phyloP scores from a whole-genome alignment of 2,113 vertebrate species.

The Corythornis cristatus region DNA sequence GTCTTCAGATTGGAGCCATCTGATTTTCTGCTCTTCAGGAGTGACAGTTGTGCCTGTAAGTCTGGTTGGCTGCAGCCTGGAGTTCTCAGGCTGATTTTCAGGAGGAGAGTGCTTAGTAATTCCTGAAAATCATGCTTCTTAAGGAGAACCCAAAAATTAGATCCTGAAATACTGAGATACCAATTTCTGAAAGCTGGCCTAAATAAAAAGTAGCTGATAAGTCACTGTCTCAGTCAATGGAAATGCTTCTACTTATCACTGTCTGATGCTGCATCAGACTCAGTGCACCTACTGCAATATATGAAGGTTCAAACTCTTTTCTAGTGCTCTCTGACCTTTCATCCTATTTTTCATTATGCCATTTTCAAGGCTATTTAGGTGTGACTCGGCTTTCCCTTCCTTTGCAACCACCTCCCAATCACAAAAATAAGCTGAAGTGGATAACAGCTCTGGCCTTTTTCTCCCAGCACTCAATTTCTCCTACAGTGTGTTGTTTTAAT shows the following conservation, averaged over 20 bases:
- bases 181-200: background rate
- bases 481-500: slow-evolving; percentile 44
- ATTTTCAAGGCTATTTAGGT: slow-evolving; percentile 1
- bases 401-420: slow-evolving; percentile 16
- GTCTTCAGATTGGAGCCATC: background rate
- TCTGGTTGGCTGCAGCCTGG: background rate
- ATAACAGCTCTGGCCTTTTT: slow-evolving; percentile 50
- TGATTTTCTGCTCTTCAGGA: background rate
- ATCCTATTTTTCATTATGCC: background rate
- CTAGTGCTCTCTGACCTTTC: background rate
- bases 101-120: background rate
- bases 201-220: background rate
- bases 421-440: slow-evolving; percentile 26
- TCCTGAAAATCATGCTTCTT: background rate
- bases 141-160: background rate
- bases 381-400: slow-evolving; percentile 3
- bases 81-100: background rate
- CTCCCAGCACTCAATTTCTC: slow-evolving; percentile 20
- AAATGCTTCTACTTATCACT: background rate
- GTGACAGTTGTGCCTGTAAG: background rate
- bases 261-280: background rate
- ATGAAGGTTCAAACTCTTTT: background rate
- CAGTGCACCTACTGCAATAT: background rate
- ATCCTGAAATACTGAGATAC: background rate
- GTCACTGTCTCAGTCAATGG: background rate